Evolutionary conservation across 2,113 vertebrate species (phyloP), one percentile per base, ranked within the genome.

Genomic region (Takifugu bimaculatus): DNA sequence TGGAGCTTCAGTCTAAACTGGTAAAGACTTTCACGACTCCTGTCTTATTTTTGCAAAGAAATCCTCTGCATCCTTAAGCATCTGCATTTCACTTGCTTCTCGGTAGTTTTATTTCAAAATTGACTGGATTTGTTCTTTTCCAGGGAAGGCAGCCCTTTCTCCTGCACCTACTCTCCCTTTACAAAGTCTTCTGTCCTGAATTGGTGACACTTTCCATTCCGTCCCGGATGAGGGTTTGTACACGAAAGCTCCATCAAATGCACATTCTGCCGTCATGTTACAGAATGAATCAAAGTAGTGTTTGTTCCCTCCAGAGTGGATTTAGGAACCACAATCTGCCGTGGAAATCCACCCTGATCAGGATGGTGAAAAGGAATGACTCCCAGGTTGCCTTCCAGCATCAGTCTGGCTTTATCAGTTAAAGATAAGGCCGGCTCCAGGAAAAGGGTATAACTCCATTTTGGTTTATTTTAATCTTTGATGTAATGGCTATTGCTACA

Each of bases 1-100:
- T 98, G 85, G 92, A 95, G 27, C 88, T 97, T 25, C 95, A 97
- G 58, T 68, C 84, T 59, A 96, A 91, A 91, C 89, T 93, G 92
- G 97, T 98, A 90, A 92, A 61, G 13, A 35, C 25, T 25, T 50
- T n/a, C 27, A 0, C 3, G 55, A 60, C 20, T 60, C 4, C 39
- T 50, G 44, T 12, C 12, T 45, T 45, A 14, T 7, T 11, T 11
- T 39, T 6, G 11, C 35, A 39, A 39, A 39, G 5, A 39, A 10
- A 4, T 32, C 29, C 29, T 32, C 29, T 32, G 5, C 4, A 32
- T 42, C 3, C 20, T 47, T 3, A 28, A 3, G 20, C 4, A 60
- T 12, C 12, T 1, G 11, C 4, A 39, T 39, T 39, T 39, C 9
- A 11, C 35, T 39, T 39, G 35, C 35, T 10, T 39, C 7, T 11